Conservation (phyloP, 2,888 invertebrate species). For the Ormyrus nitidulus region DNA sequence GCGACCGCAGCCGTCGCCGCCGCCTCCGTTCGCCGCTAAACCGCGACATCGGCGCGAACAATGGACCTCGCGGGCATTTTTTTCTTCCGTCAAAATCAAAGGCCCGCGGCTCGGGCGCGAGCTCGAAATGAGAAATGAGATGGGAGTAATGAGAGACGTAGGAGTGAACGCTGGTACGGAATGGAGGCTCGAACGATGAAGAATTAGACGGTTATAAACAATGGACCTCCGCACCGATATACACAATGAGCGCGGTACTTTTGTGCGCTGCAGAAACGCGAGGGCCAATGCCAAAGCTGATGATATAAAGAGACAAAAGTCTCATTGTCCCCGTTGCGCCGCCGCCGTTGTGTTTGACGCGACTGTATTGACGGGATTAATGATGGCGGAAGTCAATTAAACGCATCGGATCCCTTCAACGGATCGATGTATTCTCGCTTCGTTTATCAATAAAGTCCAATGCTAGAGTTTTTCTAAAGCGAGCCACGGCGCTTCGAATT, state of each 20-base stretch:
- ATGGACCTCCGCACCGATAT: not conserved
- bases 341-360: not conserved
- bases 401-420: constrained; percentile 1
- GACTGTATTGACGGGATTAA: constrained; percentile 12
- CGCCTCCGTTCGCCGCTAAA: not conserved
- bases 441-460: constrained; percentile 6
- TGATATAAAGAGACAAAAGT: not conserved
- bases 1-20: constrained; percentile 2
- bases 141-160: not conserved
- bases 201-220: not conserved
- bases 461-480: not conserved
- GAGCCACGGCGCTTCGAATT: too few species aligned
- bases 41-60: constrained; percentile 2
- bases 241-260: constrained; percentile 5
- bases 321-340: constrained; percentile 4
- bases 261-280: not conserved
- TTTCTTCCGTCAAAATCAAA: not conserved
- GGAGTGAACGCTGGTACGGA: not conserved
- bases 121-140: too few species aligned
- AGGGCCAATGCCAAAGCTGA: not conserved
- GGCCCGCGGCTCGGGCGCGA: too few species aligned
- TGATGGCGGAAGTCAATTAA: constrained; percentile 38
- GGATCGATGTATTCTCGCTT: not conserved
- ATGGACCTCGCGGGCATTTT: not conserved
- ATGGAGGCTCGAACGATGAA: not conserved